phyloP scores from a whole-genome alignment of 92 coral and sea anemone genomes.

The Porites divaricata region DNA sequence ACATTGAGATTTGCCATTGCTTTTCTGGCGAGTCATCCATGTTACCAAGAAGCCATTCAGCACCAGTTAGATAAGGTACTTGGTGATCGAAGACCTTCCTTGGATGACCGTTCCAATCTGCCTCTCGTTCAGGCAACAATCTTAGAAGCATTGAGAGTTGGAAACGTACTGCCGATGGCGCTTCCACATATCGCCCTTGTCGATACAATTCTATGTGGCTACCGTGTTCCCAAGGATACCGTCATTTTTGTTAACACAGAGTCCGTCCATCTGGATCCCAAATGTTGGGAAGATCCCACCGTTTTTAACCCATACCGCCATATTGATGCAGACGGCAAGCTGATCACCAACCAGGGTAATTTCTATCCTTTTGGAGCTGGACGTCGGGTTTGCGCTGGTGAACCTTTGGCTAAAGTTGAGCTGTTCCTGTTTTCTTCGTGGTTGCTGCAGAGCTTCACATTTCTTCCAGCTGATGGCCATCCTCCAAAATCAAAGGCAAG shows the following conservation, averaged over 20 bases:
- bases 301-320: slow-evolving; percentile 59
- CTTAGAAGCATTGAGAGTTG: slow-evolving; percentile 36
- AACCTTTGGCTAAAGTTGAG: slow-evolving; percentile 60
- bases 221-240: slow-evolving; percentile 33
- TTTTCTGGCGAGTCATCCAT: slow-evolving; percentile 20
- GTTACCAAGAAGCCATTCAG: slow-evolving; percentile 37
- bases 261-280: slow-evolving; percentile 36
- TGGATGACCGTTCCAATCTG: slow-evolving; percentile 36
- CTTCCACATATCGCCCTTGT: slow-evolving; percentile 34
- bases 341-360: slow-evolving; percentile 28
- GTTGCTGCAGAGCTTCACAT: slow-evolving; percentile 65
- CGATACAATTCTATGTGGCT: slow-evolving; percentile 41
- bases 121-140: slow-evolving; percentile 47
- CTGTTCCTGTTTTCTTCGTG: slow-evolving; percentile 62
- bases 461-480: slow-evolving; percentile 59
- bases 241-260: slow-evolving; percentile 24
- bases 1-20: slow-evolving; percentile 39
- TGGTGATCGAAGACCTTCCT: slow-evolving; percentile 31
- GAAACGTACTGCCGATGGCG: slow-evolving; percentile 21
- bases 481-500: slow-evolving; percentile 45
- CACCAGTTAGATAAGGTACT: slow-evolving; percentile 22
- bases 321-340: slow-evolving; percentile 57
- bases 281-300: slow-evolving; percentile 42
- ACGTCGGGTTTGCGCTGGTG: slow-evolving; percentile 71
- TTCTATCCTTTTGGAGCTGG: slow-evolving; percentile 75